A percentile compares a stretch with the other conserved stretches of the same genome.
Evolutionary conservation across 1,140 invertebrate species (phyloP).

Genomic region (Sycophila sp.): DNA sequence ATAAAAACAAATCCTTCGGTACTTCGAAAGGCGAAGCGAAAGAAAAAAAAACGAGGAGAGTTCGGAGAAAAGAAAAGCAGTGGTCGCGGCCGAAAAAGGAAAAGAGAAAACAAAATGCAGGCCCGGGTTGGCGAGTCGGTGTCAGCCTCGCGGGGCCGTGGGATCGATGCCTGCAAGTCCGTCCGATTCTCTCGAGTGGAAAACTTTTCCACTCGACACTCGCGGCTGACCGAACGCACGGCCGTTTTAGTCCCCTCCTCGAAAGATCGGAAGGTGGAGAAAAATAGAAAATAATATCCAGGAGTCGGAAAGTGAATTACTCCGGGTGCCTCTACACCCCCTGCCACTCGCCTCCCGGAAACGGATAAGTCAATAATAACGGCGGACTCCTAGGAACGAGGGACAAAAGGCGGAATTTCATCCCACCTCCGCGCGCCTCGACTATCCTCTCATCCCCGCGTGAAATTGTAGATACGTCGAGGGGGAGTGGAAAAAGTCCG

Average conservation of each 20-base stretch:
- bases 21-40: too few species aligned
- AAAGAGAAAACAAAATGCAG: constrained; percentile 12
- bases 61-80: too few species aligned
- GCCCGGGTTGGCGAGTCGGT: neutral
- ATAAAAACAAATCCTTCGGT: too few species aligned
- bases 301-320: constrained; percentile 55
- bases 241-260: neutral
- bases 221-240: neutral
- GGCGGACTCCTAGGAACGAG: constrained; percentile 18
- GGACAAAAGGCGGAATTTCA: constrained; percentile 49
- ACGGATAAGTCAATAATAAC: constrained; percentile 64
- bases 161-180: constrained; percentile 20
- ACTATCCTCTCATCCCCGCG: too few species aligned
- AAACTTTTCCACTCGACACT: constrained; percentile 46
- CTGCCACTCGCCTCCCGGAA: constrained; percentile 37
- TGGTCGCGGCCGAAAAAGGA: neutral
- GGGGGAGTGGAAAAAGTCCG: too few species aligned
- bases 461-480: too few species aligned
- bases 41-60: too few species aligned
- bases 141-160: neutral
- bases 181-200: constrained; percentile 40
- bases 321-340: too few species aligned
- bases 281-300: constrained; percentile 61
- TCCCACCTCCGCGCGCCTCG: too few species aligned
- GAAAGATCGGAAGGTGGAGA: constrained; percentile 26